Percentiles rank a stretch among this genome's conserved stretches.
Conservation (phyloP, 2,113 vertebrate genomes). For the Eurystomus gularis region DNA sequence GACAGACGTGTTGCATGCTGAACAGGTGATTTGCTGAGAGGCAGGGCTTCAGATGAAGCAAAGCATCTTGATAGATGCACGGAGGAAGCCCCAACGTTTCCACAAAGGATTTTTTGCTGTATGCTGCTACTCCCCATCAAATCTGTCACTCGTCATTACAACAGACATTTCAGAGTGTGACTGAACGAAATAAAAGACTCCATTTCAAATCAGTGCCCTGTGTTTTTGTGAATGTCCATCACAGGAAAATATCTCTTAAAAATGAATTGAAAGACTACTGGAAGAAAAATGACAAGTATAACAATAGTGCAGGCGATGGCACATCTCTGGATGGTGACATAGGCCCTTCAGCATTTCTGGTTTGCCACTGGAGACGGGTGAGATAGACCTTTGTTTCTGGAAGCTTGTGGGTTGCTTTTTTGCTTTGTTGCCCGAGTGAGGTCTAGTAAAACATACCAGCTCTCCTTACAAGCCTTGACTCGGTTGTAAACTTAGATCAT, state of each 20-base stretch:
- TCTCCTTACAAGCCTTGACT: conserved; percentile 39
- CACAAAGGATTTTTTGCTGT: not conserved
- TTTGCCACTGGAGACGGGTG: not conserved
- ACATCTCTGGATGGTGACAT: not conserved
- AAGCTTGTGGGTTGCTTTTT: not conserved
- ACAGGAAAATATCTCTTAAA: not conserved
- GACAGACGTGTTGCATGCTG: not conserved
- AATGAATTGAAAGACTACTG: not conserved
- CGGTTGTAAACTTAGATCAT: conserved; percentile 29
- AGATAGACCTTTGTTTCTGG: not conserved
- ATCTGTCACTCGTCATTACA: not conserved
- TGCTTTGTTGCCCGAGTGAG: not conserved
- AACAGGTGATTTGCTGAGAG: not conserved
- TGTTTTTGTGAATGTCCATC: not conserved
- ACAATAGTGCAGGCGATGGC: accelerated
- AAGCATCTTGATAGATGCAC: accelerated
- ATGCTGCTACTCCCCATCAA: not conserved
- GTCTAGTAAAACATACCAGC: not conserved
- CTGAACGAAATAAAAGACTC: not conserved
- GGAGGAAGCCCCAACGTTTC: not conserved
- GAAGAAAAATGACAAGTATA: not conserved
- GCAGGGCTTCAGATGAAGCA: not conserved
- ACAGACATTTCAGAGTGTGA: not conserved
- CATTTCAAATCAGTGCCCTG: not conserved
- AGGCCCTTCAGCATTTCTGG: not conserved